A percentile compares a stretch with the other conserved stretches of the same genome.
Conservation (phyloP, 2,113 vertebrate genomes). For the Dascyllus trimaculatus region DNA sequence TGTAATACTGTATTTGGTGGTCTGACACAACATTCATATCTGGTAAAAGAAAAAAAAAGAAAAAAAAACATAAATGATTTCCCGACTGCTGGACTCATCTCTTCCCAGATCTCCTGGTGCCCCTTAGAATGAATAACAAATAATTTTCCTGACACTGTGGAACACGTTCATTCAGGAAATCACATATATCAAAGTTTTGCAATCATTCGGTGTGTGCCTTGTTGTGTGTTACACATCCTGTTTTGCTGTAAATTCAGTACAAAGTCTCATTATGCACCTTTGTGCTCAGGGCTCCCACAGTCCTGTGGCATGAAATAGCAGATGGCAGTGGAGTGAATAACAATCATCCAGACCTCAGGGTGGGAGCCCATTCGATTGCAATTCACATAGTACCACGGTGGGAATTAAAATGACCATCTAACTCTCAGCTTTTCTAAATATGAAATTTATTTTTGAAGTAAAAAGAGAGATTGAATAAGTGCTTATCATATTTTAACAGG, state of each 20-base stretch:
- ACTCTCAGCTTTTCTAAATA: constrained; percentile 38
- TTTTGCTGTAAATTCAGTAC: constrained; percentile 24
- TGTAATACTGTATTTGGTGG: background rate
- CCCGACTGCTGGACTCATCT: background rate
- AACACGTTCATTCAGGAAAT: constrained; percentile 10
- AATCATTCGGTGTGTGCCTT: constrained; percentile 6
- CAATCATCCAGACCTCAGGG: constrained; percentile 52
- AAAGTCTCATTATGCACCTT: constrained; percentile 43
- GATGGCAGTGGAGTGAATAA: constrained; percentile 53
- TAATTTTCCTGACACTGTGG: background rate
- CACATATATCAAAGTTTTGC: constrained; percentile 1
- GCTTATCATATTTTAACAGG: constrained; percentile 18
- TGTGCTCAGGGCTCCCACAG: constrained; percentile 42
- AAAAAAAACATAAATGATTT: background rate
- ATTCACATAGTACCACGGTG: constrained; percentile 39
- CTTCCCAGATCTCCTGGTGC: background rate
- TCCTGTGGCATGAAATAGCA: constrained; percentile 47
- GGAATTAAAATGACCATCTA: constrained; percentile 68
- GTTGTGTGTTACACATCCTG: constrained; percentile 4
- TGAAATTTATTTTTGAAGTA: constrained; percentile 25
- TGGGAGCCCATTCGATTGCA: constrained; percentile 56
- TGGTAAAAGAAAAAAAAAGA: background rate
- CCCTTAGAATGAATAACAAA: constrained; percentile 3
- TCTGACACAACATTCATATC: background rate
- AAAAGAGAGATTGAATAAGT: background rate